Base-by-base conservation (phyloP, 2,113 vertebrate species). In the Atrichornis clamosus region DNA sequence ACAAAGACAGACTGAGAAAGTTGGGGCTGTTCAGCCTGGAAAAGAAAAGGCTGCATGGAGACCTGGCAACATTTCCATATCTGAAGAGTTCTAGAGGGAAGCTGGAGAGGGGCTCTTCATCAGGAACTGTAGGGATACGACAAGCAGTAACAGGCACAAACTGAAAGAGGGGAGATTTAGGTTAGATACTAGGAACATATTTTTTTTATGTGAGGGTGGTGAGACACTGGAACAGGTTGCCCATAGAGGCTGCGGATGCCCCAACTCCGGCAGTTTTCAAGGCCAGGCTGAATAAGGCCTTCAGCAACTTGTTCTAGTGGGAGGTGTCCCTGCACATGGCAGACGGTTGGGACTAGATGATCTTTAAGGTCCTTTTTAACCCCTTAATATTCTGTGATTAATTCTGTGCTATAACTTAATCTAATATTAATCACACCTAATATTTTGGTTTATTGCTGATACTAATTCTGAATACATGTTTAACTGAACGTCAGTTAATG, bases 41-140 rank as follows among this genome's bases (percentile, higher is more conserved):
- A 52, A 55, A 69, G n/a, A 41, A 24, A 59, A 52, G 46, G 28
- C 13, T 74, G 23, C 0, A 0, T 7, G 19, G 33, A 44, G 44
- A 39, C 4, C 5, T 37, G 64, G 42, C 21, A 27, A 22, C 18
- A 37, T 50, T 37, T 10, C 50, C 56, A 0, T 23, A 81, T 44
- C 37, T 75, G 60, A 74, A 74, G 23, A 10, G 68, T 11, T 42
- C 27, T 59, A 52, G 23, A 46, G 11, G 23, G 11, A 73, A 68
- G 28, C 7, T 39, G 21, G n/a, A 46, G 33, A 68, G 9, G 11
- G 20, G 52, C 28, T 37, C 22, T 33, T 56, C 8, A 28, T 28
- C 28, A 52, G 16, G 11, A 89, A 46, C 13, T 32, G 19, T 21
- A 82, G 39, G 39, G 20, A n/a, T 3, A 82, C 42, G 11, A 67